Percentiles rank a stretch among this genome's conserved stretches.
Conservation (phyloP, 2,797 vertebrate genomes). For the Myoxocephalus aenaeus region DNA sequence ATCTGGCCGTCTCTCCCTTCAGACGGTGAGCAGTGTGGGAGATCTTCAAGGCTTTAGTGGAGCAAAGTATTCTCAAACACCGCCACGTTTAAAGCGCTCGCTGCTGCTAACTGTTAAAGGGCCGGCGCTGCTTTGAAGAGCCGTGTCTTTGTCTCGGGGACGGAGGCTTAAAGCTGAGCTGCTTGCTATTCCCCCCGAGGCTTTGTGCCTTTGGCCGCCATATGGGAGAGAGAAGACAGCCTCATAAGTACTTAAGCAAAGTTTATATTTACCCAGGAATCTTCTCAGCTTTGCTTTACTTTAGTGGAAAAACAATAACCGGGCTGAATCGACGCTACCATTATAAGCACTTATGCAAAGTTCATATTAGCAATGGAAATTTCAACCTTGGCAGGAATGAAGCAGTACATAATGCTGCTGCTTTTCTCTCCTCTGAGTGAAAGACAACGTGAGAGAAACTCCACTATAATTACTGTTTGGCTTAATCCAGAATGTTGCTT, state of each 20-base stretch:
- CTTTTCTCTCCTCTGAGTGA: conserved; percentile 49
- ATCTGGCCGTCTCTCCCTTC: conserved; percentile 49
- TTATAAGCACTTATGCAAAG: conserved; percentile 89
- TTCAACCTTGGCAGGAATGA: conserved; percentile 83
- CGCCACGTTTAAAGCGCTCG: conserved; percentile 72
- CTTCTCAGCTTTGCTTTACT: conserved; percentile 85
- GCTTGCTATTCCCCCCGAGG: conserved; percentile 82
- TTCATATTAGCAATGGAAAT: conserved; percentile 89
- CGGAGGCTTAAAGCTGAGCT: conserved; percentile 74
- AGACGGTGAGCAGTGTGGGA: conserved; percentile 46
- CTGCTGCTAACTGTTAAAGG: conserved; percentile 81
- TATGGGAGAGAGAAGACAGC: conserved; percentile 83
- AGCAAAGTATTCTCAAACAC: conserved; percentile 82
- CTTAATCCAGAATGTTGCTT: conserved; percentile 35
- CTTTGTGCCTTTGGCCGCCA: conserved; percentile 84
- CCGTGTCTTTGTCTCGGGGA: conserved; percentile 75
- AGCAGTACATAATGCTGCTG: conserved; percentile 63
- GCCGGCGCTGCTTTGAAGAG: conserved; percentile 78
- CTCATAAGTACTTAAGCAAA: conserved; percentile 88
- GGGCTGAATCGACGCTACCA: conserved; percentile 79
- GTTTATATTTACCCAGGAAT: conserved; percentile 88
- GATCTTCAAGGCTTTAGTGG: conserved; percentile 62
- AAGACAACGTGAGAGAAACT: conserved; percentile 53
- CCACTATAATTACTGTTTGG: conserved; percentile 57
- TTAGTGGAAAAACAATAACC: conserved; percentile 86